Evolutionary conservation across 1,140 invertebrate genomes (phyloP).

Genomic region (Ericerus pela): DNA sequence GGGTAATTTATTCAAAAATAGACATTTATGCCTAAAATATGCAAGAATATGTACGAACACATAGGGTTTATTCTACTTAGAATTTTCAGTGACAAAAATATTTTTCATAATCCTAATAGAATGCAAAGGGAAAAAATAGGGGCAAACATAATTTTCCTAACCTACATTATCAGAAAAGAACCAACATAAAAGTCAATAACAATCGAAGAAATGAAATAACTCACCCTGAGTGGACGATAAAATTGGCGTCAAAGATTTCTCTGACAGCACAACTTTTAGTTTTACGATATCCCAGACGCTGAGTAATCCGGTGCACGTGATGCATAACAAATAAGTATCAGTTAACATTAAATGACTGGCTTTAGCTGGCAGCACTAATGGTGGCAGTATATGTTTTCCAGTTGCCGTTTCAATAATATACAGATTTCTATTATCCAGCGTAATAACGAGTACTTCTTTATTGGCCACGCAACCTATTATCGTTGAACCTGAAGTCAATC

Average conservation of each 20-base stretch:
- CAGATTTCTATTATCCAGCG: slow-evolving; percentile 48
- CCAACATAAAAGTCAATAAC: not conserved
- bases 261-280: not conserved
- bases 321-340: slow-evolving; percentile 27
- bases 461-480: slow-evolving; percentile 38
- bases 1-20: too few relatives aligned
- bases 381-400: slow-evolving; percentile 42
- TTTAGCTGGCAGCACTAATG: slow-evolving; percentile 43
- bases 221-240: not conserved
- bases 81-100: too few relatives aligned
- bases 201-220: not conserved
- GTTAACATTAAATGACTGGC: slow-evolving; percentile 35
- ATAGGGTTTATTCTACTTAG: too few relatives aligned
- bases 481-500: slow-evolving; percentile 37
- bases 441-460: slow-evolving; percentile 38
- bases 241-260: slow-evolving; percentile 2
- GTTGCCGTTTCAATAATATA: slow-evolving; percentile 41
- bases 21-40: too few relatives aligned
- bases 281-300: slow-evolving; percentile 29
- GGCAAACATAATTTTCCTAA: too few relatives aligned
- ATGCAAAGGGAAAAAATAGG: too few relatives aligned
- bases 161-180: not conserved
- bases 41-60: too few relatives aligned
- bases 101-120: too few relatives aligned
- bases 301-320: slow-evolving; percentile 31